These are phyloP conservation scores for Psilanteris sp. DNA, from an alignment of 1,140 invertebrate genomes.

Conservation along the genomic window DNA sequence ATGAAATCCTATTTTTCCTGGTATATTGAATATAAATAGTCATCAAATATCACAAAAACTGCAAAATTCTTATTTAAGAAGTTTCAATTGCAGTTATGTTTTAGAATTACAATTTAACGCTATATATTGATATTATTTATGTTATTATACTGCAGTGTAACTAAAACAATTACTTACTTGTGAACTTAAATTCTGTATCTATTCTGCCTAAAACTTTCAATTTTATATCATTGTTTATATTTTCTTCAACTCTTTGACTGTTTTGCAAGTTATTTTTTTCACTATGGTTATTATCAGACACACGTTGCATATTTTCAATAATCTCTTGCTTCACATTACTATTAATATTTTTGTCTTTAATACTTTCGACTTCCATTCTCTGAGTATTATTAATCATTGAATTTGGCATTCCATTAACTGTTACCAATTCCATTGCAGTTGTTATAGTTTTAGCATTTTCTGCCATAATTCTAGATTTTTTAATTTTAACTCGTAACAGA, in stretches of 20 bases:
- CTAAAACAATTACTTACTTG: constrained; percentile 83
- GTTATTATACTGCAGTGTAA: too few species aligned
- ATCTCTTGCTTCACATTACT: constrained; percentile 54
- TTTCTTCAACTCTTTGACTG: constrained; percentile 33
- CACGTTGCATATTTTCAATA: constrained; percentile 17
- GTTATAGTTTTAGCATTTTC: constrained; percentile 52
- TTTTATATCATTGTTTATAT: constrained; percentile 65
- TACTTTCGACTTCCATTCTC: constrained; percentile 5
- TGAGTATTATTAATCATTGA: constrained; percentile 7
- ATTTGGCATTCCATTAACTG: constrained; percentile 17
- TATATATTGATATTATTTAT: too few species aligned
- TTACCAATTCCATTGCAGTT: constrained; percentile 19
- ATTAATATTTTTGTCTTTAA: constrained; percentile 5
- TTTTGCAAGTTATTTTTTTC: too few species aligned
- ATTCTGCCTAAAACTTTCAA: constrained; percentile 85
- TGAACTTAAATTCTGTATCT: constrained; percentile 86
- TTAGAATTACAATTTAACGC: too few species aligned
- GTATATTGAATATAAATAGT: too few species aligned
- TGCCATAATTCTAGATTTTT: constrained; percentile 73
- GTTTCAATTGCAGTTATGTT: too few species aligned
- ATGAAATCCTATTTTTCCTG: too few species aligned
- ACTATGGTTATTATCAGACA: background rate
- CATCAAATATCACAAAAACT: too few species aligned
- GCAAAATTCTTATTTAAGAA: too few species aligned
- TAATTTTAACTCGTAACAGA: constrained; percentile 86